Conservation (phyloP, 2,113 vertebrate species). For the Bothrops jararaca region DNA sequence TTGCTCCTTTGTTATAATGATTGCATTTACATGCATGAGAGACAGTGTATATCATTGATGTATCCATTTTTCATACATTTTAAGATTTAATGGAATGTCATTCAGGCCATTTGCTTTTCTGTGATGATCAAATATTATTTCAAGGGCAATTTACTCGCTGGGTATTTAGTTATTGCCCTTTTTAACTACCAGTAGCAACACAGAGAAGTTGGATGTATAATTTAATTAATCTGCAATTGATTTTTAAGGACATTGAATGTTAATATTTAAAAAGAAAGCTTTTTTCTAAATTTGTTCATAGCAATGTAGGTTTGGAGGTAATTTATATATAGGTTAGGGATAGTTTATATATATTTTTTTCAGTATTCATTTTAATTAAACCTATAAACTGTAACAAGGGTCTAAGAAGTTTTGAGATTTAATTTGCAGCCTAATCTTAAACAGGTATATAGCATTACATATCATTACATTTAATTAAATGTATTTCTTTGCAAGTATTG, state of each 20-base stretch:
- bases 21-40: not conserved
- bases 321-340: not conserved
- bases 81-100: not conserved
- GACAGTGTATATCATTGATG: not conserved
- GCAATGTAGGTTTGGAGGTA: not conserved
- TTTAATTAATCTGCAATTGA: not conserved
- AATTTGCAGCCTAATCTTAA: slow-evolving; percentile 39
- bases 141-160: not conserved
- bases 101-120: not conserved
- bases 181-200: not conserved
- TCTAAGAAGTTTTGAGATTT: slow-evolving; percentile 54
- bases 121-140: not conserved
- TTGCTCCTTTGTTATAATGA: not conserved
- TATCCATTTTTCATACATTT: not conserved
- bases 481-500: slow-evolving; percentile 1
- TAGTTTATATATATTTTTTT: too few species aligned
- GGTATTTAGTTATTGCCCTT: not conserved
- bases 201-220: not conserved
- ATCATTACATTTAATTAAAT: not conserved
- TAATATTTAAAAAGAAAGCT: not conserved
- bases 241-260: not conserved
- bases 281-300: not conserved
- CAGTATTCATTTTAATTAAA: slow-evolving; percentile 68
- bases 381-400: slow-evolving; percentile 66
- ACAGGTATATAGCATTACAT: slow-evolving; percentile 4